Conservation (phyloP, 2,888 invertebrate species). For the Ichneumoninae sp. region DNA sequence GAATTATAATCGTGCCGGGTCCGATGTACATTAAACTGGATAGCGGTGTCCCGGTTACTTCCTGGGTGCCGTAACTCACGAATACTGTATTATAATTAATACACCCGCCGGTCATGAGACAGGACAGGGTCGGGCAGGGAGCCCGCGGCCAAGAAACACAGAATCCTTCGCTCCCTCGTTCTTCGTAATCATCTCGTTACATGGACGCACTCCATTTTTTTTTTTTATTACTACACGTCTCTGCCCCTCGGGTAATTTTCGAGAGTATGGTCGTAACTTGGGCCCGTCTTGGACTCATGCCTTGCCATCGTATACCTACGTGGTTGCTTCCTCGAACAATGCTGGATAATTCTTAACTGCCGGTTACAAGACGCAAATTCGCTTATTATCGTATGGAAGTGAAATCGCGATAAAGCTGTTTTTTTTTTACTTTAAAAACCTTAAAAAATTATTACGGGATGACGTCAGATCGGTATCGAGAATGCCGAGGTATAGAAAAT, state of each 20-base stretch:
- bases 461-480: slow-evolving; percentile 1
- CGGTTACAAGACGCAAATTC: slow-evolving; percentile 37
- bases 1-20: slow-evolving; percentile 49
- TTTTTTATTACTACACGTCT: slow-evolving; percentile 6
- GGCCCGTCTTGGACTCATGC: slow-evolving; percentile 61
- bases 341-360: slow-evolving; percentile 21
- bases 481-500: background rate
- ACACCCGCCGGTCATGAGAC: background rate
- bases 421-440: background rate
- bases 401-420: background rate
- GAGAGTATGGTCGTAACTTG: slow-evolving; percentile 51
- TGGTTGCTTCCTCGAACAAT: slow-evolving; percentile 52
- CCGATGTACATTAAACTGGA: slow-evolving; percentile 47
- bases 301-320: slow-evolving; percentile 51
- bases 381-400: slow-evolving; percentile 9
- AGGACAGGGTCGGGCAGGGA: slow-evolving; percentile 2
- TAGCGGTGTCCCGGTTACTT: slow-evolving; percentile 41
- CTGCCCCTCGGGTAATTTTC: slow-evolving; percentile 40
- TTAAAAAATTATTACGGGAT: background rate
- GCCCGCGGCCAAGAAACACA: slow-evolving; percentile 23
- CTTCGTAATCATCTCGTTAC: slow-evolving; percentile 38
- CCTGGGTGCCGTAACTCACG: slow-evolving; percentile 35
- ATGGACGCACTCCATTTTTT: slow-evolving; percentile 13
- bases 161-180: background rate
- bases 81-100: slow-evolving; percentile 46